phyloP scores from a whole-genome alignment of 2,888 invertebrate genomes.

The Drosophila niveifrons region DNA sequence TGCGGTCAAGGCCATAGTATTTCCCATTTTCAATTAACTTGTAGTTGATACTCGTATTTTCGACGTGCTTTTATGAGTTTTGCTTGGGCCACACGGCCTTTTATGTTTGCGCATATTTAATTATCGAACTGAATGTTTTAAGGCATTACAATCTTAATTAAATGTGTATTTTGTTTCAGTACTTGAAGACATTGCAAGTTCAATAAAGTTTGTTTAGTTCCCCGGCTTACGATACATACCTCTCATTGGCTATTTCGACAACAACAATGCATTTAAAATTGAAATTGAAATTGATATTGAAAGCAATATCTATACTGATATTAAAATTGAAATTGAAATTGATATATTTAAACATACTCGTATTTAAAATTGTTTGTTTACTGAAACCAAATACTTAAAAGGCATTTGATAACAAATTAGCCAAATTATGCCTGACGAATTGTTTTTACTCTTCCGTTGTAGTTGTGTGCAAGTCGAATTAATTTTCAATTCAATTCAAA shows the following conservation, averaged over 20 bases:
- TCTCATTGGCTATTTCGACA: constrained; percentile 58
- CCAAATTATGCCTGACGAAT: constrained; percentile 58
- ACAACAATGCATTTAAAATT: constrained; percentile 52
- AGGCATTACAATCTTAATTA: constrained; percentile 29
- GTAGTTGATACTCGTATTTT: constrained; percentile 34
- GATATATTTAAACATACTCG: constrained; percentile 6
- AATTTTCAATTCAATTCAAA: constrained; percentile 23
- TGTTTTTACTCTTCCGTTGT: constrained; percentile 61
- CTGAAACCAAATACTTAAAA: constrained; percentile 20
- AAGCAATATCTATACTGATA: constrained; percentile 4
- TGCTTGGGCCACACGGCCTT: constrained; percentile 31
- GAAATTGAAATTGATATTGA: constrained; percentile 12
- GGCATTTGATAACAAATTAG: constrained; percentile 41
- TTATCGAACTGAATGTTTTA: constrained; percentile 31
- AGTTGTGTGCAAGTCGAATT: constrained; percentile 72
- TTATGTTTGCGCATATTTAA: constrained; percentile 38
- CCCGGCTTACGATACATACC: constrained; percentile 19
- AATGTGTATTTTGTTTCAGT: constrained; percentile 32
- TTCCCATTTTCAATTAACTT: constrained; percentile 35
- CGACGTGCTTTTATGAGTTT: constrained; percentile 45
- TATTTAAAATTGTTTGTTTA: constrained; percentile 44
- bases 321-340: constrained; percentile 11
- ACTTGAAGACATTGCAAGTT: constrained; percentile 33
- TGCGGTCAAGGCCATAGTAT: constrained; percentile 17
- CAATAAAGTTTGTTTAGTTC: constrained; percentile 25